Evolutionary conservation across 2,113 vertebrate genomes (phyloP), one percentile per base, ranked within the genome.

Genomic region (Suricata suricatta): DNA sequence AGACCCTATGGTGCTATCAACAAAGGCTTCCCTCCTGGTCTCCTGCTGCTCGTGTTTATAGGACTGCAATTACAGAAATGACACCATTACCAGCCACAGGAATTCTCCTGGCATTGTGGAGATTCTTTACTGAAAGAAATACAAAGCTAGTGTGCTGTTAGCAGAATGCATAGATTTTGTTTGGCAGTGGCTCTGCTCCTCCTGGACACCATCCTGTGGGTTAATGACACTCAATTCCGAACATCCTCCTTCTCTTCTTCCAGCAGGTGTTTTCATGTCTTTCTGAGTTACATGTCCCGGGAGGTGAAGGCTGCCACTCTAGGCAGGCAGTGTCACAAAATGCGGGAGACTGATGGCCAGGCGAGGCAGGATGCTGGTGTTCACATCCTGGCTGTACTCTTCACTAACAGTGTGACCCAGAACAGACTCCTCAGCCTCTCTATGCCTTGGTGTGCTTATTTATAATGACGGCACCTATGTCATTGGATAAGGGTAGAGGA

Each of bases 11-110:
- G 77, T 44, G 19, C 44, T 93, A 80, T 74, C 91, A 92, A 97
- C 85, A 95, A 95, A 96, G 88, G 31, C 85, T 81, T 97, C 90
- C 85, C 88, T 74, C 3, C 10, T 83, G 50, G 72, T 63, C 54
- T 92, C 92, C 81, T 94, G 93, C 63, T 96, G 90, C 72, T 85
- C 50, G 15, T 77, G 72, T 94, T 96, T 94, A 81, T 21, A 91
- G 81, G 71, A 57, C 38, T 91, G 96, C 94, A 95, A 96, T 94
- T 98, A 96, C 66, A 97, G 47, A 87, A 97, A 97, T 50, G 93
- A 96, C 81, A 96, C 90, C 47, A 88, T 92, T 90, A 47, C 89
- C 80, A 64, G 72, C 52, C 2, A 85, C 23, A 96, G 93, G 95
- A 95, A 93, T 80, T 84, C 96, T 97, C 95, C 81, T 57, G 71